Evolutionary conservation across 2,888 invertebrate species (phyloP).

Genomic region (Corythucha ciliata): DNA sequence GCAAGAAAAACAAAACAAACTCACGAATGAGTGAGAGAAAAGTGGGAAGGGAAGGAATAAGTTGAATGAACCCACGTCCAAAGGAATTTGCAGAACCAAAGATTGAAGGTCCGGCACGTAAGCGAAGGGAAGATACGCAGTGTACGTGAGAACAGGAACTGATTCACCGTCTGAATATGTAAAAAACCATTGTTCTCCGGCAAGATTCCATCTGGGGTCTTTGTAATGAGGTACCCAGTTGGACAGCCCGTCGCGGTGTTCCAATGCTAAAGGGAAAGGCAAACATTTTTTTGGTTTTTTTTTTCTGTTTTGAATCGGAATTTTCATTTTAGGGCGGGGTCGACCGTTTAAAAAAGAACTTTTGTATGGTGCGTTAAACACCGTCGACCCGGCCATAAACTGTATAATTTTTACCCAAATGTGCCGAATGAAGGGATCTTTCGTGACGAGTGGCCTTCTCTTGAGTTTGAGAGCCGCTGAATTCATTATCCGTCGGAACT

Average conservation of each 20-base stretch:
- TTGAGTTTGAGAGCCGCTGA: no score
- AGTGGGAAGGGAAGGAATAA: not conserved
- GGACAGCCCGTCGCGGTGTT: slow-evolving; percentile 23
- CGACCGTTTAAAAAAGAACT: not conserved
- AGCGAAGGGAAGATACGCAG: slow-evolving; percentile 64
- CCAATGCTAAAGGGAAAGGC: slow-evolving; percentile 26
- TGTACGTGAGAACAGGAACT: slow-evolving; percentile 54
- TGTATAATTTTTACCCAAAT: no score
- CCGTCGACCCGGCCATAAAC: no score
- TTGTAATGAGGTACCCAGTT: slow-evolving; percentile 31
- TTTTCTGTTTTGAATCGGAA: not conserved
- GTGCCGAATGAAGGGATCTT: no score
- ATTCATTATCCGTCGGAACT: no score
- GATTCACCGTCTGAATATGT: slow-evolving; percentile 31
- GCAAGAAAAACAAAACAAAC: slow-evolving; percentile 11
- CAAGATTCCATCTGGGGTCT: slow-evolving; percentile 26
- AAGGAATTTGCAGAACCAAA: slow-evolving; percentile 62
- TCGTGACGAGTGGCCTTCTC: no score
- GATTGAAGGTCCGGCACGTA: slow-evolving; percentile 63
- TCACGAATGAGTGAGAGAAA: not conserved
- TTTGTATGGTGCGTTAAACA: no score
- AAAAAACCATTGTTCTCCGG: slow-evolving; percentile 33
- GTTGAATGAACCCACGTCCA: slow-evolving; percentile 54
- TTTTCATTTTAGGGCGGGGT: not conserved
- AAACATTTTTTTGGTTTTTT: not conserved